Evolutionary conservation across 1,140 invertebrate genomes (phyloP).

Genomic region (Microplitis demolitor): DNA sequence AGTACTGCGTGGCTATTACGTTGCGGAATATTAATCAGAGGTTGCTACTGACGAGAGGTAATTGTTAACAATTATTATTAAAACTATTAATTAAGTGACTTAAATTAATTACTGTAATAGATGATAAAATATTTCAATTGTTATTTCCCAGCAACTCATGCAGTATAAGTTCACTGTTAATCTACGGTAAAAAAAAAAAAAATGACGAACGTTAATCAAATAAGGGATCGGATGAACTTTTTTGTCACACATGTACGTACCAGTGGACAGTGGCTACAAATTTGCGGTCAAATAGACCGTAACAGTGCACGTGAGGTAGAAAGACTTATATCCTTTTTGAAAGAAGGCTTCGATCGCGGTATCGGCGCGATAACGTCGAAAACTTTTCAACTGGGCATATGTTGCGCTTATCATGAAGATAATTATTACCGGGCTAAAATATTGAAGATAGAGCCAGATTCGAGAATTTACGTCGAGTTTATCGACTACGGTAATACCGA

Average conservation of each 20-base stretch:
- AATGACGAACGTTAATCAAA: constrained; percentile 32
- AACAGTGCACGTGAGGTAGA: constrained; percentile 64
- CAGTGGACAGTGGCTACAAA: constrained; percentile 68
- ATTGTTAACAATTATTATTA: too few relatives aligned
- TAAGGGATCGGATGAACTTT: constrained; percentile 42
- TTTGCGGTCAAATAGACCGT: constrained; percentile 70
- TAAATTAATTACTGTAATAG: too few relatives aligned
- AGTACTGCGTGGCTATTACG: too few relatives aligned
- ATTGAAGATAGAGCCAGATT: constrained; percentile 52
- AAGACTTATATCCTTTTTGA: constrained; percentile 57
- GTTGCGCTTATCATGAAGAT: constrained; percentile 69
- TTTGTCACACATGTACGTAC: constrained; percentile 71
- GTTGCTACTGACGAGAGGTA: too few relatives aligned
- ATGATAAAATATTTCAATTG: neutral
- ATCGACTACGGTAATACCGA: constrained; percentile 75
- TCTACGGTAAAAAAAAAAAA: neutral
- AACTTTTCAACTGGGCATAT: constrained; percentile 60
- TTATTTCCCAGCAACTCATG: neutral
- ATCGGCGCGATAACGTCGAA: constrained; percentile 47
- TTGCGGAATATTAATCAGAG: too few relatives aligned
- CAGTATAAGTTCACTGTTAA: neutral
- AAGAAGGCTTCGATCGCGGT: constrained; percentile 59
- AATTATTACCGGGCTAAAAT: constrained; percentile 69
- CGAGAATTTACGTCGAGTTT: constrained; percentile 67
- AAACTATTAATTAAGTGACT: too few relatives aligned